Base-by-base conservation (phyloP, 1,140 invertebrate species). In the Contarinia nasturtii region DNA sequence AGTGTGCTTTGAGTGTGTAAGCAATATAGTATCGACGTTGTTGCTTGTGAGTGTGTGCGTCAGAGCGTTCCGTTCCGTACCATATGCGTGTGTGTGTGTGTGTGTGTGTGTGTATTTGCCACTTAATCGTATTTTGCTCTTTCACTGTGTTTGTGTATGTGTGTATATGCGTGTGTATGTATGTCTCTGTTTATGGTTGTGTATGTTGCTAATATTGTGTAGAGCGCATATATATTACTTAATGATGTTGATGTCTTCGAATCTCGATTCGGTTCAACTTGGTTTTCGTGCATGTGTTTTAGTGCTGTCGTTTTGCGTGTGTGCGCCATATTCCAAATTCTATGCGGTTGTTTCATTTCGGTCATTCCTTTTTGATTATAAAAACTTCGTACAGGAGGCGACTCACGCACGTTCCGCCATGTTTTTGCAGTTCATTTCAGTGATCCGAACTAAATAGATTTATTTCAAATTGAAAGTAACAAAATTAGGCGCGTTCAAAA, bases 361-460 rank as follows among this genome's bases (percentile, higher is more conserved):
- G 15, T 46, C 21, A 12, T 36, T 27, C 7, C 12, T 22, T 15
- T 47, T 34, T 19, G 14, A 21, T 22, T n/a, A 45, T 10, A 33
- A 17, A 14, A 14, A 12, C 42, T 18, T 15, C 42, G 18, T 33
- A 19, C 14, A 14, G 33, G 27, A 45, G 33, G 15, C n/a, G 15
- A 33, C 33, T 34, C 15, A 45, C 22, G 8, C n/a, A n/a, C 12
- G 14, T 17, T 22, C 46, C 46, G 46, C 46, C 46, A 47, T 47
- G 46, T 47, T 47, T 21, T 37, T 36, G 10, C 12, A 33, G 20
- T 47, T 47, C 34, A 40, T 47, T 47, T 47, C 36, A 45, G 44
- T 47, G 46, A 15, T 47, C 34, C 34, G 46, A 14, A 17, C 27
- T 18, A 18, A 34, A 21, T n/a, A 10, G n/a, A 33, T 15, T 37